Evolutionary conservation across 2,888 invertebrate species (phyloP).

Genomic region (Hoplodrina blanda): DNA sequence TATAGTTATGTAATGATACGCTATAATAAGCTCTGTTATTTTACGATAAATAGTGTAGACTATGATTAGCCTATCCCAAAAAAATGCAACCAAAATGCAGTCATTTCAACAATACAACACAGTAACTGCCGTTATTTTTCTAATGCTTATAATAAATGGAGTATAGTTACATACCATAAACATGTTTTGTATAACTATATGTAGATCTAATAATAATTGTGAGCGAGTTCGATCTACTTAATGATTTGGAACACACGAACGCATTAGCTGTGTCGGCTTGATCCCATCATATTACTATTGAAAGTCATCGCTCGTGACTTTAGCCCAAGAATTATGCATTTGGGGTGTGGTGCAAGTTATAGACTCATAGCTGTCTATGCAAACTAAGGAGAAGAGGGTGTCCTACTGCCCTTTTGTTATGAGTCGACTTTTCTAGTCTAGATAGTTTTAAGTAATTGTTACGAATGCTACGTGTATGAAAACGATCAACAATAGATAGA

Average conservation of each 20-base stretch:
- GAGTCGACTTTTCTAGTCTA: too few relatives aligned
- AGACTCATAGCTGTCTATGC: neutral
- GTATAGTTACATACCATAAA: neutral
- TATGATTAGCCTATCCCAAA: too few relatives aligned
- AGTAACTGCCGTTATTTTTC: too few relatives aligned
- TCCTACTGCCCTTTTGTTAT: too few relatives aligned
- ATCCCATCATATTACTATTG: constrained; percentile 75
- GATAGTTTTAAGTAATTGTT: too few relatives aligned
- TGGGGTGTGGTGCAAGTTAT: constrained; percentile 62
- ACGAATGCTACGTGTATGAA: too few relatives aligned
- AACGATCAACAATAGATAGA: too few relatives aligned
- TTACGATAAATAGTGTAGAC: neutral
- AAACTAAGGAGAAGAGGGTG: too few relatives aligned
- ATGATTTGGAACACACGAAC: constrained; percentile 59
- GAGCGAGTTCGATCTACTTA: constrained; percentile 52
- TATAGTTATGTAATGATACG: neutral
- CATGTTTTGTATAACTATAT: neutral
- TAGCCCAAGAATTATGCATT: constrained; percentile 73
- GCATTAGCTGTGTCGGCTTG: constrained; percentile 62
- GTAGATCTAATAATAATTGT: neutral
- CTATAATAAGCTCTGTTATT: too few relatives aligned
- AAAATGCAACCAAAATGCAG: too few relatives aligned
- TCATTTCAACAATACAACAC: too few relatives aligned
- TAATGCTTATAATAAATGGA: too few relatives aligned
- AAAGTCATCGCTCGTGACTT: constrained; percentile 80